A percentile compares a stretch with the other conserved stretches of the same genome.
phyloP scores from a whole-genome alignment of 2,888 invertebrate genomes.

The Colostygia pectinataria region DNA sequence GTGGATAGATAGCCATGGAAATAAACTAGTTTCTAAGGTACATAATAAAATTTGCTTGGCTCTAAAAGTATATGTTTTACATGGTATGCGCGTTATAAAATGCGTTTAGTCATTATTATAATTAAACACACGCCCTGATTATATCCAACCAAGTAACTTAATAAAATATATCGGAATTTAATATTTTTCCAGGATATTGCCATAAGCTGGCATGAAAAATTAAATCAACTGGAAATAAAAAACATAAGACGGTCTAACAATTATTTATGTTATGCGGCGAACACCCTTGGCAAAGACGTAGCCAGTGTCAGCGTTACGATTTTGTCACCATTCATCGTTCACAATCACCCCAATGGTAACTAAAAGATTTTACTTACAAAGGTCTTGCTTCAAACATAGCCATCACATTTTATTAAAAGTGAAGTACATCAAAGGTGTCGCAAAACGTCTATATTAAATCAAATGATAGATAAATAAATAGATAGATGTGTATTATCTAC shows the following conservation, averaged over 20 bases:
- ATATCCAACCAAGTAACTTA: too few species aligned
- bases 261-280: constrained; percentile 13
- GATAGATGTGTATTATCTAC: too few species aligned
- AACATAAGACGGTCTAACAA: constrained; percentile 4
- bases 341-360: constrained; percentile 21
- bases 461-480: too few species aligned
- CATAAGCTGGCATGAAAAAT: constrained; percentile 6
- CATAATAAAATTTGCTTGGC: background rate
- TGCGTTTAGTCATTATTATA: too few species aligned
- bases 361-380: background rate
- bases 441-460: too few species aligned
- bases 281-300: background rate
- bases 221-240: background rate
- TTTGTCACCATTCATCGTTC: constrained; percentile 17
- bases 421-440: too few species aligned
- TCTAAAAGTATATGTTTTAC: too few species aligned
- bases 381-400: too few species aligned
- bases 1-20: constrained; percentile 9
- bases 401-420: too few species aligned
- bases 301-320: constrained; percentile 7
- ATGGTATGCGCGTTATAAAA: too few species aligned
- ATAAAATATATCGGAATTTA: background rate
- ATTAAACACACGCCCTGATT: too few species aligned
- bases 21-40: constrained; percentile 5
- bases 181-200: background rate